Evolutionary conservation across 2,797 vertebrate genomes (phyloP).

Genomic region (Danio choprae): DNA sequence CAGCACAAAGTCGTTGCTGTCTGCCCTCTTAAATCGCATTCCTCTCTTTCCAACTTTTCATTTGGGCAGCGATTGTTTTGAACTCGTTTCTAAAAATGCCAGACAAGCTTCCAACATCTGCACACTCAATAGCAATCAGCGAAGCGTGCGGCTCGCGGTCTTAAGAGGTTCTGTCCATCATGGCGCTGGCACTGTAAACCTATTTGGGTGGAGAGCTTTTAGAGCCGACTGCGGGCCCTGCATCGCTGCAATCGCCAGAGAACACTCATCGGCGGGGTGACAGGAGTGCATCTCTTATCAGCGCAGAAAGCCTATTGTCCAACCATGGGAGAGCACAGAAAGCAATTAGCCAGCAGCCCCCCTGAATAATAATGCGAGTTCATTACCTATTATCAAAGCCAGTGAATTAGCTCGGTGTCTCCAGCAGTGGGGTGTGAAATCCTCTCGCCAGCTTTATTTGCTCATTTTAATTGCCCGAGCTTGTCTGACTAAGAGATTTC

Average conservation of each 20-base stretch:
- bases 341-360: slow-evolving; percentile 81
- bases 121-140: slow-evolving; percentile 72
- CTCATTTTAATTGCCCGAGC: slow-evolving; percentile 81
- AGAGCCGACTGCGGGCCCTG: slow-evolving; percentile 73
- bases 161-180: slow-evolving; percentile 79
- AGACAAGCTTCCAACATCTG: slow-evolving; percentile 69
- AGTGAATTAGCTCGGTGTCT: slow-evolving; percentile 84
- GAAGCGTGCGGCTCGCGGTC: slow-evolving; percentile 63
- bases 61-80: slow-evolving; percentile 32
- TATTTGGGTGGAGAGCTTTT: slow-evolving; percentile 83
- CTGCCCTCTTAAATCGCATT: slow-evolving; percentile 42
- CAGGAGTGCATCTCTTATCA: slow-evolving; percentile 83
- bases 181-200: slow-evolving; percentile 77
- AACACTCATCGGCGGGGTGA: slow-evolving; percentile 80
- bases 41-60: slow-evolving; percentile 65
- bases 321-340: slow-evolving; percentile 81
- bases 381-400: slow-evolving; percentile 85
- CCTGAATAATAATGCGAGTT: slow-evolving; percentile 84
- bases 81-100: slow-evolving; percentile 62
- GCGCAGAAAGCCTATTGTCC: slow-evolving; percentile 82
- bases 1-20: slow-evolving; percentile 59
- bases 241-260: slow-evolving; percentile 76
- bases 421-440: slow-evolving; percentile 80
- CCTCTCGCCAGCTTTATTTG: slow-evolving; percentile 80
- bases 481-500: slow-evolving; percentile 81